Base-by-base conservation (phyloP, 2,888 invertebrate species). In the Drosophila colorata region DNA sequence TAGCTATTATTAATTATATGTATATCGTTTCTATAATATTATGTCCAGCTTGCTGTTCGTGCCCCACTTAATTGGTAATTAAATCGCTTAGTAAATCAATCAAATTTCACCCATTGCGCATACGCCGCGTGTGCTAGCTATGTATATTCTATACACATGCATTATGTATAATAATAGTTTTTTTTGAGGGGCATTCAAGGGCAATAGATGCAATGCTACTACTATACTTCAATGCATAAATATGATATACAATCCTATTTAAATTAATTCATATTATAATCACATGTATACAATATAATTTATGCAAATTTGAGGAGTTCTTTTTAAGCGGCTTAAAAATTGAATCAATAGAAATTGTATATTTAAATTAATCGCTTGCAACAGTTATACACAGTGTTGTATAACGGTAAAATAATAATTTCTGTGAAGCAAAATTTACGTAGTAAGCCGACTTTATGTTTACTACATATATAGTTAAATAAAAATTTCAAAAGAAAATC, bases 171-270 rank as follows among this genome's bases (percentile, higher is more conserved):
- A 31, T 48, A 57, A 48, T 41, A 16, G 33, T 38, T 60, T 28
- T 35, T 35, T 69, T 69, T 73, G 59, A 56, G 61, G 75, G 74
- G 48, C 65, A 71, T 48, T 40, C 68, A 71, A 75, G 61, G 65
- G 48, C 74, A 65, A 9, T 25, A 11, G 14, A 8, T 38, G 13
- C 14, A 25, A 31, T 4, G 4, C 33, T 33, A 33, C 11, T 3
- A 31, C 0, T 28, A 28, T 6, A 28, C 28, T 8, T 1, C 7
- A 1, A 1, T 28, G 8, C 28, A 7, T 28, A 28, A 7, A 7
- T 31, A 2, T 31, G 2, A n/a, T n/a, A n/a, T n/a, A n/a, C n/a
- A n/a, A 31, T 31, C 28, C 2, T 31, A 8, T 1, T 25, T 7
- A 6, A 25, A 25, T 7, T 0, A 25, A 7, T 25, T 25, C 25